These are phyloP conservation scores for Anoplophora glabripennis DNA, from an alignment of 1,140 invertebrate species.

Conservation along the genomic window DNA sequence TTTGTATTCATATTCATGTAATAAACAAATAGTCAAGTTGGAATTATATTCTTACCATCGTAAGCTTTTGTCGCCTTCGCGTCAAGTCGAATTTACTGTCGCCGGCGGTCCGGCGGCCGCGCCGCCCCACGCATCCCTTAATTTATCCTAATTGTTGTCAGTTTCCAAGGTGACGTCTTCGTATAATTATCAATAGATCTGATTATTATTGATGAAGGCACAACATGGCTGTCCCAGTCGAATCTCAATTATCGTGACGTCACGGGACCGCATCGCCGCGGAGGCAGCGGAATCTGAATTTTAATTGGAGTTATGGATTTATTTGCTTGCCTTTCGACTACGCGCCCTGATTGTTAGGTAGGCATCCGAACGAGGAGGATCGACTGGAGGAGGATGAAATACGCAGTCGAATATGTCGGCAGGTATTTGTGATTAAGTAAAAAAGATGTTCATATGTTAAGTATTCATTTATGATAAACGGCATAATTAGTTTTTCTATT, in stretches of 20 bases:
- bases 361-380: no score
- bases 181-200: conserved; percentile 37
- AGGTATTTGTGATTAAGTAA: no score
- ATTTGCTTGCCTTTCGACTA: conserved; percentile 10
- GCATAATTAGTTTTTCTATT: no score
- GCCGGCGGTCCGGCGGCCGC: neutral
- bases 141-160: conserved; percentile 39
- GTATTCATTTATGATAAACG: no score
- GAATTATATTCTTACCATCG: no score
- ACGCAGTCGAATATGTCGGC: no score
- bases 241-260: conserved; percentile 21
- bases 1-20: no score
- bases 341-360: conserved; percentile 6
- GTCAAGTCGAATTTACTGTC: no score
- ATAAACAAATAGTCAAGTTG: no score
- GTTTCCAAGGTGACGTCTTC: conserved; percentile 33
- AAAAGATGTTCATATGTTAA: no score
- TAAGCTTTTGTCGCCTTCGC: no score
- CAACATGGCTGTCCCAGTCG: conserved; percentile 26
- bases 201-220: conserved; percentile 36
- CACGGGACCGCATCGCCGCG: neutral
- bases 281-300: conserved; percentile 17
- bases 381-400: no score
- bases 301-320: conserved; percentile 24
- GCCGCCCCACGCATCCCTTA: conserved; percentile 21